Base-by-base conservation (phyloP, 2,888 invertebrate species). In the Morpho achilles region DNA sequence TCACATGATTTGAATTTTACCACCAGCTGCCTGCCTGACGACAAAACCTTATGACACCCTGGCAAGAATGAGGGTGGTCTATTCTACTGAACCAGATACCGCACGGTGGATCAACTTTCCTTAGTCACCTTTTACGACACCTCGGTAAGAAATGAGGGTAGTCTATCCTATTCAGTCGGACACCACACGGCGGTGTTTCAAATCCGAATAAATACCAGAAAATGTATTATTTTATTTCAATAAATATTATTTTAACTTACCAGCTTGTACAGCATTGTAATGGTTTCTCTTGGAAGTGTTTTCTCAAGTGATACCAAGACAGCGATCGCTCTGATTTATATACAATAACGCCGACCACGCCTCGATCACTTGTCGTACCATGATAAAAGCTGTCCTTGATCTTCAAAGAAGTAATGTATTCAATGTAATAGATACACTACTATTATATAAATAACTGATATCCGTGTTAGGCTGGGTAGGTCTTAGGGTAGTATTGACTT, bases 381-480 rank as follows among this genome's bases (percentile, higher is more conserved):
- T 61, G 72, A 79, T 78, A 87, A 88, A 87, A 87, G 84, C 73
- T 69, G 87, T 82, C 89, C 89, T 89, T 89, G 87, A 88, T 88
- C 87, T 88, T 88, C 86, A 78, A 74, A 75, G 74, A 76, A 77
- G 72, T 76, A 75, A 76, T 75, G 68, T 77, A 77, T 75, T 73
- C 73, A 70, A 68, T 73, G 72, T 77, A 75, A 72, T 71, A 63
- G 47, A 32, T 58, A 71, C 72, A 40, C 64, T 64, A 68, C 67
- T 60, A 67, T 69, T 73, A 70, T 72, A 69, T 74, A 74, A 75
- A 65, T 73, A 73, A 78, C 72, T 68, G 65, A 81, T 75, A 82
- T 84, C 84, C 83, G 83, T 63, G 69, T 81, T 74, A 70, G 66
- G 60, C 66, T 43, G 42, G 8, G 8, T 3, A 3, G 8, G 5